Conservation (phyloP, 2,888 invertebrate genomes). For the Synergus umbraculus region DNA sequence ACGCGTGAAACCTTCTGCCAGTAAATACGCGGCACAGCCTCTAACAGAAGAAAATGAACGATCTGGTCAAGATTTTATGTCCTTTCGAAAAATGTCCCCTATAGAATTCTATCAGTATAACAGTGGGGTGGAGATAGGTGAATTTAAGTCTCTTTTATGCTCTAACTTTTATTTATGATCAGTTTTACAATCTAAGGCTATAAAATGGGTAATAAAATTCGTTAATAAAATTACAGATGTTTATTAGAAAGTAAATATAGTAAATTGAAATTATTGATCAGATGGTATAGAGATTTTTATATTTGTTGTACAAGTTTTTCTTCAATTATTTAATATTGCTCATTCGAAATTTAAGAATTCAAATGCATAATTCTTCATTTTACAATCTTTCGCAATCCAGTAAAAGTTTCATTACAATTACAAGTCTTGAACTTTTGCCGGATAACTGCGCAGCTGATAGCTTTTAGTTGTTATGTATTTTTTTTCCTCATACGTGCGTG, state of each 20-base stretch:
- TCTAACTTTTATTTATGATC: neutral
- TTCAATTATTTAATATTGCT: too few relatives aligned
- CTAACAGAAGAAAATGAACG: neutral
- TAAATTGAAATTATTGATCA: neutral
- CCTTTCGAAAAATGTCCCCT: neutral
- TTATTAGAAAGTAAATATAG: neutral
- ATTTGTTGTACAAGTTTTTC: neutral
- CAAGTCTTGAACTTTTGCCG: slow-evolving; percentile 32
- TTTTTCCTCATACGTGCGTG: slow-evolving; percentile 1
- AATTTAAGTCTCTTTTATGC: neutral
- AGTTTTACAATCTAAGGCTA: neutral
- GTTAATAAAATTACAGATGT: neutral
- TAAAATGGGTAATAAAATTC: neutral
- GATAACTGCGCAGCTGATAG: neutral
- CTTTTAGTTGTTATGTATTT: slow-evolving; percentile 26
- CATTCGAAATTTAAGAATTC: too few relatives aligned
- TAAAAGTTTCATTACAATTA: slow-evolving; percentile 15
- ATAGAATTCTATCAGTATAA: neutral
- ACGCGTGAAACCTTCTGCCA: slow-evolving; percentile 26
- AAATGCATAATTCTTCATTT: too few relatives aligned
- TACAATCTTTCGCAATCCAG: neutral
- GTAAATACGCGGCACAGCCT: slow-evolving; percentile 19
- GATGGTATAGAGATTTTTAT: neutral
- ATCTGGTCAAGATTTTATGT: neutral
- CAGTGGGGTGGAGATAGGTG: neutral